These are phyloP conservation scores for Glossosoma conforme DNA, from an alignment of 1,140 invertebrate species.

Conservation along the genomic window DNA sequence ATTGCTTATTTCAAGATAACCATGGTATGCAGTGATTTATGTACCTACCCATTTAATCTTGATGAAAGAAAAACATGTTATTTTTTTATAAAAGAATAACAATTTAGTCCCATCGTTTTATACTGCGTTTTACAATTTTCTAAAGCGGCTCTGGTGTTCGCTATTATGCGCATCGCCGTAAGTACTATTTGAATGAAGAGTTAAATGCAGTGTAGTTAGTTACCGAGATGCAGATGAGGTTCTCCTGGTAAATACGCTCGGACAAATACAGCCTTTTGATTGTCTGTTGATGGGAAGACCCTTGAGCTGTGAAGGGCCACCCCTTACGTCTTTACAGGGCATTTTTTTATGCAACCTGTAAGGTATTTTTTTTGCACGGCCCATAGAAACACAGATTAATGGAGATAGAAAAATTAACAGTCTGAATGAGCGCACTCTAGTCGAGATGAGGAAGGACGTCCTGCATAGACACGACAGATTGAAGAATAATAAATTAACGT, in stretches of 20 bases:
- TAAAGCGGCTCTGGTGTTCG: slow-evolving; percentile 4
- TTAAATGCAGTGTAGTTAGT: slow-evolving; percentile 19
- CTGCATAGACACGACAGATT: too few species aligned
- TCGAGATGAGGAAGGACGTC: too few species aligned
- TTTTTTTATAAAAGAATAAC: too few species aligned
- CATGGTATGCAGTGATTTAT: too few species aligned
- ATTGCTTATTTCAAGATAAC: too few species aligned
- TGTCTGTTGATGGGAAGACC: slow-evolving; percentile 12
- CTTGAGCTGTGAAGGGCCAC: too few species aligned
- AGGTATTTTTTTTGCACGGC: neutral
- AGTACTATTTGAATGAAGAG: slow-evolving; percentile 18
- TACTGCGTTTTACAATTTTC: too few species aligned
- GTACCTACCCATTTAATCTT: too few species aligned
- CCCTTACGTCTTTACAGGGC: too few species aligned
- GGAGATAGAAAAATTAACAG: slow-evolving; percentile 25
- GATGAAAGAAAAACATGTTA: too few species aligned
- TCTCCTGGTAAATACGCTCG: slow-evolving; percentile 13
- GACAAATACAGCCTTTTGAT: slow-evolving; percentile 18
- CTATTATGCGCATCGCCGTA: neutral
- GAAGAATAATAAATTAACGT: too few species aligned
- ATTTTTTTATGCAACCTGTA: neutral
- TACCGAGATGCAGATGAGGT: slow-evolving; percentile 22
- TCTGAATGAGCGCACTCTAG: slow-evolving; percentile 16
- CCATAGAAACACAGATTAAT: slow-evolving; percentile 10
- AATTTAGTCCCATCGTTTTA: too few species aligned